Percentiles rank a stretch among this genome's conserved stretches.
These are phyloP conservation scores for Prinia subflava DNA, from an alignment of 2,113 vertebrate genomes.

Conservation along the genomic window DNA sequence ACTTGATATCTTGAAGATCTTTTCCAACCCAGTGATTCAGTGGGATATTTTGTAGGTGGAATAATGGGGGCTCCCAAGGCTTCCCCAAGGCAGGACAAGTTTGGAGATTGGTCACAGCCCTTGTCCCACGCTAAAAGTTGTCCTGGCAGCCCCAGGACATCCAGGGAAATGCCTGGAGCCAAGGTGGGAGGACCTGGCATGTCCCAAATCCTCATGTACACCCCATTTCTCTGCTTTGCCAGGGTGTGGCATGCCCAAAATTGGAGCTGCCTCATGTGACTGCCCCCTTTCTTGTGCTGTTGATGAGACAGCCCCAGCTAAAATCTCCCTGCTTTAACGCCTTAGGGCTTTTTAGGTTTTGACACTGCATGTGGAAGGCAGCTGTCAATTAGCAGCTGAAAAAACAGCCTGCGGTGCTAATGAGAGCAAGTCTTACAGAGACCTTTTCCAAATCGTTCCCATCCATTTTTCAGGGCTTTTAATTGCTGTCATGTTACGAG, in stretches of 20 bases:
- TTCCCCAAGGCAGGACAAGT: not conserved
- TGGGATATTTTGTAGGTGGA: not conserved
- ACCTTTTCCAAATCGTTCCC: conserved; percentile 27
- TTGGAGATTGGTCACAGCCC: not conserved
- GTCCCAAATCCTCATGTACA: accelerated
- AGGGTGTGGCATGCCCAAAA: accelerated
- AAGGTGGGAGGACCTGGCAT: not conserved
- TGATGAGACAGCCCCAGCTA: not conserved
- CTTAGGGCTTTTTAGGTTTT: not conserved
- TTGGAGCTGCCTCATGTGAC: accelerated
- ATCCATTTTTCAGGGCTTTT: conserved; percentile 24
- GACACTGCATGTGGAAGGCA: not conserved
- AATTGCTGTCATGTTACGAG: conserved; percentile 25
- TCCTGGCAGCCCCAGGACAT: not conserved
- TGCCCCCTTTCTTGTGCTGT: not conserved
- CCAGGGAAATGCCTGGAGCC: not conserved
- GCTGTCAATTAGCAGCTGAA: conserved; percentile 51
- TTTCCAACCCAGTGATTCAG: not conserved
- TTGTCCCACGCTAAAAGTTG: not conserved
- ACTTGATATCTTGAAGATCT: not conserved
- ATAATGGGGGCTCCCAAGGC: not conserved
- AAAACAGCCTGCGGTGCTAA: conserved; percentile 46
- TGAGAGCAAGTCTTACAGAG: conserved; percentile 28
- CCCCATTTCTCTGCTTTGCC: not conserved
- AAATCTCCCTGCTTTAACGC: not conserved